A percentile compares a stretch with the other conserved stretches of the same genome.
Evolutionary conservation across 37 sponge, comb jelly and placozoan genomes (phyloP).

Genomic region (Bolinopsis microptera): DNA sequence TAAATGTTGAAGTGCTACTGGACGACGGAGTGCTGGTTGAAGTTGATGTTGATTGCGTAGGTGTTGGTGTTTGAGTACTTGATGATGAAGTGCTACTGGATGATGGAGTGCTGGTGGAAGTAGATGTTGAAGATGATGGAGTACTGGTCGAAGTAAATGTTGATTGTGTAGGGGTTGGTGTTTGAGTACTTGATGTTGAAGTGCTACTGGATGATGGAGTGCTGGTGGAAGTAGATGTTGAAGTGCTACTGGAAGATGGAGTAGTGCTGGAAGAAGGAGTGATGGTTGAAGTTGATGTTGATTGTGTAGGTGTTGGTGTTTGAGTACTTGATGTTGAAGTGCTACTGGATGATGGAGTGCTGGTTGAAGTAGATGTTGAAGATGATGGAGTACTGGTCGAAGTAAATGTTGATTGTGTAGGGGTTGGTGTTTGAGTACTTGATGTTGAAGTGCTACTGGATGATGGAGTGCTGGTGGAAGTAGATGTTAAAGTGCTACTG

Average conservation of each 20-base stretch:
- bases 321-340: background rate
- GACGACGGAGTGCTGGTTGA: background rate
- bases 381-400: background rate
- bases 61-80: background rate
- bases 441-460: background rate
- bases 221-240: background rate
- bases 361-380: background rate
- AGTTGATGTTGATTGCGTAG: background rate
- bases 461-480: background rate
- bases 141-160: background rate
- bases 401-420: background rate
- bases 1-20: background rate
- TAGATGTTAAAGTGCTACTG: background rate
- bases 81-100: background rate
- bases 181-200: background rate
- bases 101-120: conserved; percentile 21
- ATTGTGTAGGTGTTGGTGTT: background rate
- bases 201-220: background rate
- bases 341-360: background rate
- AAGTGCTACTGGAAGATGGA: background rate
- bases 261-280: background rate
- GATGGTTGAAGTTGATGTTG: background rate
- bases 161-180: background rate
- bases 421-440: background rate
- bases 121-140: background rate